phyloP scores from a whole-genome alignment of 2,888 invertebrate genomes.

The Petrolisthes manimaculis region DNA sequence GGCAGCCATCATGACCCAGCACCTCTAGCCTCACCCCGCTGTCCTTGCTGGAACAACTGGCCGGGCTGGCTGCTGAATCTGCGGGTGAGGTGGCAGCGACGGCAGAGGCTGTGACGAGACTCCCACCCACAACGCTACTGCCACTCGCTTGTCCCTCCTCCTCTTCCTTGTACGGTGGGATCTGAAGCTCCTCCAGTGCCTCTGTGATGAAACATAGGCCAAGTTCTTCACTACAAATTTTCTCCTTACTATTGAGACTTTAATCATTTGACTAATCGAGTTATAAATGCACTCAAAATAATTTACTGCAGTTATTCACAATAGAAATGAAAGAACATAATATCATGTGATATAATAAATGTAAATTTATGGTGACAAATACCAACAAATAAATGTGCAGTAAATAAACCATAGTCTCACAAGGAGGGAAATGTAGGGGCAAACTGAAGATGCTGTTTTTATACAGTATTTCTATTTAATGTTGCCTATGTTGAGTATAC shows the following conservation, averaged over 20 bases:
- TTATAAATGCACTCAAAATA: no score
- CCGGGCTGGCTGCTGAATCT: conserved; percentile 55
- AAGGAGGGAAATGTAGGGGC: neutral
- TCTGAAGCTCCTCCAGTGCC: conserved; percentile 57
- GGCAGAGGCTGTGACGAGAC: conserved; percentile 20
- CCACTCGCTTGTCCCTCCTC: conserved; percentile 14
- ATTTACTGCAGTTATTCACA: no score
- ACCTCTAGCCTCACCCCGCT: conserved; percentile 48
- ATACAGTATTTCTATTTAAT: neutral
- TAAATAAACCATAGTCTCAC: neutral
- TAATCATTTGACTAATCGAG: no score
- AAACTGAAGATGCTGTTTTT: neutral
- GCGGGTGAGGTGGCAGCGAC: conserved; percentile 37
- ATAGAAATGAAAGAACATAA: no score
- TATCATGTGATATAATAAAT: no score
- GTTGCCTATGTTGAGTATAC: conserved; percentile 69
- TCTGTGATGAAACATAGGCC: conserved; percentile 27
- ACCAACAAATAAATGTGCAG: neutral
- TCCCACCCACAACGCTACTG: neutral
- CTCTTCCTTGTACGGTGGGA: conserved; percentile 60
- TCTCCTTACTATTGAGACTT: no score
- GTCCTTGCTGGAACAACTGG: conserved; percentile 58
- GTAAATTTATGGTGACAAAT: neutral
- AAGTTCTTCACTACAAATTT: no score
- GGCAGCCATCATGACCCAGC: neutral